Percentiles rank a stretch among this genome's conserved stretches.
These are phyloP conservation scores for Chaenodraco wilsoni DNA, from an alignment of 2,797 vertebrate genomes.

Conservation along the genomic window DNA sequence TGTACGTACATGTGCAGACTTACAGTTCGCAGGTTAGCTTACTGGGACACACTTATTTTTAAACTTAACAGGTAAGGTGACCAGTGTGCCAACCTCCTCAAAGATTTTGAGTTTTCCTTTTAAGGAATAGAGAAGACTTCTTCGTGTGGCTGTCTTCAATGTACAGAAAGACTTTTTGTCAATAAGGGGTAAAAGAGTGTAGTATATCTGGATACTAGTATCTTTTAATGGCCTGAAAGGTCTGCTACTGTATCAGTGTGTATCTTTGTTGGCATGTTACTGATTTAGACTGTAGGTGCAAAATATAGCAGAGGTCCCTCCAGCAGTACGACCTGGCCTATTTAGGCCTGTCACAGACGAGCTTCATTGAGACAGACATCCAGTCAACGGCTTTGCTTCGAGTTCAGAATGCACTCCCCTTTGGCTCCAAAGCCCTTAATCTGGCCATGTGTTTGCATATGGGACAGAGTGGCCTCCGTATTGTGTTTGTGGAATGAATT, in stretches of 20 bases:
- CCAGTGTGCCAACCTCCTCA: not conserved
- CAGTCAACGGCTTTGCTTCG: slow-evolving; percentile 49
- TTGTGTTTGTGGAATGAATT: slow-evolving; percentile 81
- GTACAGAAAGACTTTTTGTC: not conserved
- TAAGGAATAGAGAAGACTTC: not conserved
- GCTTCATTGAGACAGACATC: slow-evolving; percentile 48
- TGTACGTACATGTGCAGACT: no score
- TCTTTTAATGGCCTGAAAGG: slow-evolving; percentile 32
- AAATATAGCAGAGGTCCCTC: slow-evolving; percentile 60
- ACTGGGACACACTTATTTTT: not conserved
- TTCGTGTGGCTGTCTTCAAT: not conserved
- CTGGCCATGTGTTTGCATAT: slow-evolving; percentile 69
- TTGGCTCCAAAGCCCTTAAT: slow-evolving; percentile 61
- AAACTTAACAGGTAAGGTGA: not conserved
- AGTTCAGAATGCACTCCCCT: slow-evolving; percentile 61
- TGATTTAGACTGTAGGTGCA: slow-evolving; percentile 56
- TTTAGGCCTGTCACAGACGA: slow-evolving; percentile 64
- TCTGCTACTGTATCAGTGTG: slow-evolving; percentile 37
- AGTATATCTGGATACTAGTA: not conserved
- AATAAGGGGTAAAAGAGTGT: not conserved
- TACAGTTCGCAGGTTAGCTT: no score
- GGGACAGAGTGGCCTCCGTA: slow-evolving; percentile 73
- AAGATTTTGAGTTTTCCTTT: not conserved
- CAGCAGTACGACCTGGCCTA: slow-evolving; percentile 63
- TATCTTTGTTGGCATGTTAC: slow-evolving; percentile 48